phyloP scores from a whole-genome alignment of 2,888 invertebrate species.

The Acanthosepion esculentum region DNA sequence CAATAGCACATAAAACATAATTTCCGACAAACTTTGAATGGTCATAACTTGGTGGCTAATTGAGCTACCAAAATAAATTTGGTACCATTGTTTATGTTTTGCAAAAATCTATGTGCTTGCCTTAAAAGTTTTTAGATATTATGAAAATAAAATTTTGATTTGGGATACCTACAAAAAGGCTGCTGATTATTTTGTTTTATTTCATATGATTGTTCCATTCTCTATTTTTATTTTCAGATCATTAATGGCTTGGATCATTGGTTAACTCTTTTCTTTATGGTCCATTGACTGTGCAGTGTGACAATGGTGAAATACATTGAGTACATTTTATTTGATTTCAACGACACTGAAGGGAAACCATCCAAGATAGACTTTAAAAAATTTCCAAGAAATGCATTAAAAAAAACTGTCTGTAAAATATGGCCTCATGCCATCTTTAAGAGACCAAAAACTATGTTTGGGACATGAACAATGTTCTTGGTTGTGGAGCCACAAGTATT shows the following conservation, averaged over 20 bases:
- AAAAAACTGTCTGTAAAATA: background rate
- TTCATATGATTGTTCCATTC: too few relatives aligned
- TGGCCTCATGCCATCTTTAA: constrained; percentile 77
- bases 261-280: background rate
- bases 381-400: too few relatives aligned
- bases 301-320: background rate
- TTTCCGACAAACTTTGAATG: too few relatives aligned
- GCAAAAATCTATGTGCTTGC: too few relatives aligned
- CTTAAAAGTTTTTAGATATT: too few relatives aligned
- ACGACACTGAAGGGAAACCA: background rate
- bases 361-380: background rate
- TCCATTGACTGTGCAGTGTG: background rate
- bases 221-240: background rate
- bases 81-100: too few relatives aligned
- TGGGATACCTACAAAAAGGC: too few relatives aligned
- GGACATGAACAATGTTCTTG: constrained; percentile 94
- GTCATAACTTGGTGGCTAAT: too few relatives aligned
- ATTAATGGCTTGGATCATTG: background rate
- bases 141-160: too few relatives aligned
- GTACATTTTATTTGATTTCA: background rate
- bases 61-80: too few relatives aligned
- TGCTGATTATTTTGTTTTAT: too few relatives aligned
- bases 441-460: constrained; percentile 96
- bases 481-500: constrained; percentile 96
- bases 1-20: too few relatives aligned